Conservation (phyloP, 2,888 invertebrate species). For the Lasioglossum leucozonium region DNA sequence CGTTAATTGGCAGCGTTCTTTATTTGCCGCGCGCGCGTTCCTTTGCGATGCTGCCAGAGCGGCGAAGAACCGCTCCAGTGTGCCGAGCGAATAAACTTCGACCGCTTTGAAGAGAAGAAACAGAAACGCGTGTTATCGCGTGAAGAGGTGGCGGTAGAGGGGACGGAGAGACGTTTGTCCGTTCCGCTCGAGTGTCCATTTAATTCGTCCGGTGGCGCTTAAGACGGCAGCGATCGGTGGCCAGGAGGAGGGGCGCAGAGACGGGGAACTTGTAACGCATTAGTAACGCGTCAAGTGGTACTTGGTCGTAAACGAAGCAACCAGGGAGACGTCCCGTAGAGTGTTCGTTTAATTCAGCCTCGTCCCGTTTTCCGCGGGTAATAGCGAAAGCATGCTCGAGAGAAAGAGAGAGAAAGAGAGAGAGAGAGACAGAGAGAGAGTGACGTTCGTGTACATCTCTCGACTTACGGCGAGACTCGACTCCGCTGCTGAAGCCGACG, state of each 20-base stretch:
- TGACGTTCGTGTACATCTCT: background rate
- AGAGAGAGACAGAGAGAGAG: no score
- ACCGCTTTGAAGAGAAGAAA: background rate
- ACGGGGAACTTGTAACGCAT: background rate
- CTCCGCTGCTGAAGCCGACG: background rate
- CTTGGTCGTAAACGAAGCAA: slow-evolving; percentile 1
- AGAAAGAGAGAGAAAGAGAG: no score
- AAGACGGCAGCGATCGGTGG: background rate
- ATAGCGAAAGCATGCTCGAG: background rate
- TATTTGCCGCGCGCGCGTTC: slow-evolving; percentile 14
- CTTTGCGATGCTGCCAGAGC: slow-evolving; percentile 14
- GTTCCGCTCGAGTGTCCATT: background rate
- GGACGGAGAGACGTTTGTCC: background rate
- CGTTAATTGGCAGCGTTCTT: slow-evolving; percentile 24
- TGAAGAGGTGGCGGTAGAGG: background rate
- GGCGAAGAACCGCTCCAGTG: background rate
- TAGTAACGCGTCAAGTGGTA: slow-evolving; percentile 13
- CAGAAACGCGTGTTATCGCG: background rate
- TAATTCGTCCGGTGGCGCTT: slow-evolving; percentile 8
- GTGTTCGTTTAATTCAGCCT: slow-evolving; percentile 8
- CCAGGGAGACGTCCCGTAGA: background rate
- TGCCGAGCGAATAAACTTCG: background rate
- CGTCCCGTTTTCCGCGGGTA: background rate
- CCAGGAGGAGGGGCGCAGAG: background rate
- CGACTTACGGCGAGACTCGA: background rate